These are phyloP conservation scores for Lasiurus cinereus DNA, from an alignment of 2,113 vertebrate genomes.

Conservation along the genomic window DNA sequence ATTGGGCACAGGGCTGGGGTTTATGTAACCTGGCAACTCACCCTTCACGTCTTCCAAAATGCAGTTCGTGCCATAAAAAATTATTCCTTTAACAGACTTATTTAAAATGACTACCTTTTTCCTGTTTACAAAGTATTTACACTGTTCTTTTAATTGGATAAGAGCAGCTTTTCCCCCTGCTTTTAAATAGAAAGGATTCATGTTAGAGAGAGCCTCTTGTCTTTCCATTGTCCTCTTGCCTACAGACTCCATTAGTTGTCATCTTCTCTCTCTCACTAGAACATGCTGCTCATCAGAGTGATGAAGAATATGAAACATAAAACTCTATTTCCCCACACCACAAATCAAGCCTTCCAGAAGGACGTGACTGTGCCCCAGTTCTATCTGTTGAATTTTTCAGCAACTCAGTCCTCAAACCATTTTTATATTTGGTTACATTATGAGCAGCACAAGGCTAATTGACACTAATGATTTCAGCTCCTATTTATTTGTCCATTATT, in stretches of 20 bases:
- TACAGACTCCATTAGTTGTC: neutral
- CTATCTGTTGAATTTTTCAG: constrained; percentile 28
- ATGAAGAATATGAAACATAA: neutral
- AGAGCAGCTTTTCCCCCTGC: neutral
- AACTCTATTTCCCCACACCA: neutral
- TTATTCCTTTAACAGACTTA: too few relatives aligned
- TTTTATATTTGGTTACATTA: constrained; percentile 15
- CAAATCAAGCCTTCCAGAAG: neutral
- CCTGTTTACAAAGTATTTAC: neutral
- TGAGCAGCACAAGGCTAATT: neutral
- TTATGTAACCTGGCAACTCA: fast-evolving
- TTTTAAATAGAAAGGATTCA: neutral
- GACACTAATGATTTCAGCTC: neutral
- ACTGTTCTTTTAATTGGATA: neutral
- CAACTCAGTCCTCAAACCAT: neutral
- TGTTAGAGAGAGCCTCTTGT: neutral
- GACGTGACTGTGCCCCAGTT: neutral
- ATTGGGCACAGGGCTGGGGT: fast-evolving
- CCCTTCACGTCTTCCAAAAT: neutral
- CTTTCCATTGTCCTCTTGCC: neutral
- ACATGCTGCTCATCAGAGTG: neutral
- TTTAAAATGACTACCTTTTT: fast-evolving
- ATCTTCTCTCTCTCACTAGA: neutral
- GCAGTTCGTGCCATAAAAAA: fast-evolving
- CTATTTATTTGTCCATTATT: neutral